Base-by-base conservation (phyloP, 2,113 vertebrate genomes). In the Forbesichthys agassizii region DNA sequence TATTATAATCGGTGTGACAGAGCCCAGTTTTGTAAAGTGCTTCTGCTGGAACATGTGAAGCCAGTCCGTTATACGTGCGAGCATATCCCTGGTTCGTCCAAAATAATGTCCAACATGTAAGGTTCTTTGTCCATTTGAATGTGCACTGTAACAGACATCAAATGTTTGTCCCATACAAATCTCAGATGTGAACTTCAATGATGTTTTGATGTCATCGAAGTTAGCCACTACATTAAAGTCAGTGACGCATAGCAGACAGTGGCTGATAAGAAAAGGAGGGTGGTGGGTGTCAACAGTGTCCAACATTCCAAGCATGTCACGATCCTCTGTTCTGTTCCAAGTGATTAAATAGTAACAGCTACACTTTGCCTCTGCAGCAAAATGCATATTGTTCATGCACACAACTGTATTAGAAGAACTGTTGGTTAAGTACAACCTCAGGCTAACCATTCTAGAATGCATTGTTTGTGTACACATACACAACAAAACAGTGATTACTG, bases 1-100 rank as follows among this genome's bases (percentile, higher is more conserved):
- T 86, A 73, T 65, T 78, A 78, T 86, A 87, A 84, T 76, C 72
- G 49, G 57, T 12, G 65, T 56, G 65, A 64, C 51, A 61, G 13
- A 84, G 75, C 80, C 74, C 79, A 68, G 62, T 42, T 72, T 81
- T 85, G 78, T 83, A 77, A 18, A 71, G 3, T 46, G 63, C 52
- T 74, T 60, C 55, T 14, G 52, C 51, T 52, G 64, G 63, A 61
- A 27, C 27, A 27, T 27, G 27, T 27, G 27, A 27, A 2, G 27
- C 27, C 27, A 27, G 27, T 27, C 27, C 2, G 27, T 27, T 27
- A 27, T 27, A 27, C 27, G 20, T 27, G 27, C 27, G 27, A 27
- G 27, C 27, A 27, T 27, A 42, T 42, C 36, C 36, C 36, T 42
- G 7, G 36, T 42, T 42, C 36, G 0, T 42, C 36, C 36, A 42